phyloP scores from a whole-genome alignment of 2,888 invertebrate species.

The Andrena dorsata region DNA sequence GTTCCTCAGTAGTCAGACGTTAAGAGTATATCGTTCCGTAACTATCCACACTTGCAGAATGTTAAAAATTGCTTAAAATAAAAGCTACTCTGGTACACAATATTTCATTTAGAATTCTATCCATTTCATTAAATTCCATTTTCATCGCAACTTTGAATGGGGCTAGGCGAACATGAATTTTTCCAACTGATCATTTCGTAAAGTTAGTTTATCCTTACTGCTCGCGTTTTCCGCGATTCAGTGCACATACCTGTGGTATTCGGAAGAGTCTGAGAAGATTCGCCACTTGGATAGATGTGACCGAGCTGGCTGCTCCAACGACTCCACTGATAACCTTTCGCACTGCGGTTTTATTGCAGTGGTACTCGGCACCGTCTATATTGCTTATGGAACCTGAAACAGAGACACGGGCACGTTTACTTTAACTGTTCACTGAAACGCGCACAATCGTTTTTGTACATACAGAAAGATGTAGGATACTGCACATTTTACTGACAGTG shows the following conservation, averaged over 20 bases:
- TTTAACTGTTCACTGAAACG: not conserved
- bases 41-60: not conserved
- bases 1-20: not conserved
- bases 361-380: conserved; percentile 94
- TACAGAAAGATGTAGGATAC: too few relatives aligned
- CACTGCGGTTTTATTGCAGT: conserved; percentile 93
- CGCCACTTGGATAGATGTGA: conserved; percentile 98
- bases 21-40: too few relatives aligned
- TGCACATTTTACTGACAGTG: too few relatives aligned
- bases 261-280: conserved; percentile 95
- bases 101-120: too few relatives aligned
- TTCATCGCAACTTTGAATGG: not conserved
- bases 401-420: conserved; percentile 22
- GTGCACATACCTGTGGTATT: conserved; percentile 89
- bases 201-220: not conserved
- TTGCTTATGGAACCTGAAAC: conserved; percentile 96
- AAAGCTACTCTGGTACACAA: too few relatives aligned
- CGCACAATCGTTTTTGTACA: too few relatives aligned
- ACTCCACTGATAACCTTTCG: conserved; percentile 95
- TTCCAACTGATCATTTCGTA: not conserved
- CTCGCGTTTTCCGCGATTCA: conserved; percentile 9
- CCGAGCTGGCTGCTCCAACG: conserved; percentile 95
- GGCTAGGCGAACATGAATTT: not conserved
- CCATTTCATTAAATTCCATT: too few relatives aligned
- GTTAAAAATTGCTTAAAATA: too few relatives aligned